phyloP scores from a whole-genome alignment of 2,797 vertebrate genomes.

The Emydoidea blandingii region DNA sequence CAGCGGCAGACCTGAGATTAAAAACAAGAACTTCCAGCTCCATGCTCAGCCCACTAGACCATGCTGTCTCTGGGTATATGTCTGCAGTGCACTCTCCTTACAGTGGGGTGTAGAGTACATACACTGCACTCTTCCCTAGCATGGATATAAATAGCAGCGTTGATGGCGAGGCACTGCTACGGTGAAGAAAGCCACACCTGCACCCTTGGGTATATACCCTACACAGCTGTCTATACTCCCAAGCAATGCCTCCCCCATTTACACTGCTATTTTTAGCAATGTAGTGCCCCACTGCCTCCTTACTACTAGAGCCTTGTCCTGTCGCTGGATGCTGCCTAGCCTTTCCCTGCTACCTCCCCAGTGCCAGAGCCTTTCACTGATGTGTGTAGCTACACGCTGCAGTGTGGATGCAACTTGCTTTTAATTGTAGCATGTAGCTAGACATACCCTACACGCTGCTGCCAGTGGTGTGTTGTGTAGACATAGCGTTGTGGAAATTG shows the following conservation, averaged over 20 bases:
- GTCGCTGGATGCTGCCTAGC: not conserved
- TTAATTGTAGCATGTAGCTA: not conserved
- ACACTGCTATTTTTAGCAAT: not conserved
- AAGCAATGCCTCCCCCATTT: not conserved
- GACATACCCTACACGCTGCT: not conserved
- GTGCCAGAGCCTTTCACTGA: not conserved
- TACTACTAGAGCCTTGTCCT: not conserved
- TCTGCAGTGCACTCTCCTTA: no score
- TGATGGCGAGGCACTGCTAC: no score
- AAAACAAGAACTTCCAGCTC: not conserved
- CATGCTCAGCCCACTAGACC: fast-evolving
- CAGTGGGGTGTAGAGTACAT: no score
- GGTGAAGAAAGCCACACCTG: no score
- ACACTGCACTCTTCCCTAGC: no score
- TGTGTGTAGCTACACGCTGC: not conserved
- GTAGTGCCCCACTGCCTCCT: not conserved
- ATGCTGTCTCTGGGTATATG: not conserved
- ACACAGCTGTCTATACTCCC: not conserved
- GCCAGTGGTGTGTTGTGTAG: not conserved
- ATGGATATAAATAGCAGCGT: no score
- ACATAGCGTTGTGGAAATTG: no score
- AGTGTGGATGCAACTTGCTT: not conserved
- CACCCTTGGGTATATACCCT: not conserved
- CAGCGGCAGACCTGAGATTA: not conserved
- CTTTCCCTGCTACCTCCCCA: not conserved